Base-by-base conservation (phyloP, 2,797 vertebrate species). In the Helostoma temminkii region DNA sequence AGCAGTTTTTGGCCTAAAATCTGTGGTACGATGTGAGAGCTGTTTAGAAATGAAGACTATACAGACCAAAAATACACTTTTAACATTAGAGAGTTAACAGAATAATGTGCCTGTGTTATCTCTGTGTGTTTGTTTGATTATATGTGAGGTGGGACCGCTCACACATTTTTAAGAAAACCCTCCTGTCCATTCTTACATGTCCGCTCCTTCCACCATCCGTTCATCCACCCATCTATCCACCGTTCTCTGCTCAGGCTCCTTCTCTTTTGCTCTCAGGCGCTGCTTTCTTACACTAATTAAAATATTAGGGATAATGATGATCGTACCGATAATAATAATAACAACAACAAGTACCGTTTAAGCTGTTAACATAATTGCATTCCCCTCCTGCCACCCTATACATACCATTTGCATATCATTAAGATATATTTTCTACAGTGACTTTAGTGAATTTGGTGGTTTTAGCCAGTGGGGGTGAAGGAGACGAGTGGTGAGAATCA, bases 321-420 rank as follows among this genome's bases (percentile, higher is more conserved):
- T 90, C 80, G 76, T 87, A 84, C 84, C 39, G 62, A 88, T 90
- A 92, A 88, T 89, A 81, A 83, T 82, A 84, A 83, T 73, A 87
- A 89, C 75, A 87, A 93, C 82, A 92, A 92, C 90, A 93, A 94
- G 91, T 92, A 84, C 82, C 83, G 79, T 86, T 93, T 93, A 90
- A 90, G 89, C 89, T 92, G 88, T 94, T 93, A 93, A 92, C 89
- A 92, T 94, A 94, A 95, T 94, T 94, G 85, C 83, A 79, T 90
- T 81, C 83, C 84, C 88, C 88, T 86, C 79, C 83, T 88, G 88
- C 88, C 85, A 84, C 76, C 81, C 71, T 87, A 88, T 89, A 91
- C 89, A 91, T 92, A 92, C 77, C 76, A 94, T 94, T 92, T 93
- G 89, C 92, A 93, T 91, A 71, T 89, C 76, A 93, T 92, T 93